Base-by-base conservation (phyloP, 2,888 invertebrate genomes). In the Cheilosia pagana region DNA sequence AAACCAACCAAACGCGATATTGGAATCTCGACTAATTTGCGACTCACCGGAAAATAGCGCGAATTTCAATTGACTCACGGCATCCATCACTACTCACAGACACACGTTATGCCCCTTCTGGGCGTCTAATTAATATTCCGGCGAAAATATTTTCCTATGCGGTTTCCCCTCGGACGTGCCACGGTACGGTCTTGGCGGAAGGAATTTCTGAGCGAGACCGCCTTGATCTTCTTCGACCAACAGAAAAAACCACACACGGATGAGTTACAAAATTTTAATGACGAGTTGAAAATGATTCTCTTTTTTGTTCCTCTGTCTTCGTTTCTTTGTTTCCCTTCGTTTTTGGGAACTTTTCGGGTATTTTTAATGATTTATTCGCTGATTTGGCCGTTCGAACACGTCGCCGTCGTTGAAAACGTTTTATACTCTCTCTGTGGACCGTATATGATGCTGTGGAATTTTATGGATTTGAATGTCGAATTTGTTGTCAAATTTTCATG, bases 201-300 rank as follows among this genome's bases (percentile, higher is more conserved):
- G 52, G 67, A 68, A 68, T 68, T 59, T 25, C 21, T 67, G 48
- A 41, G 63, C 21, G 74, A 31, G 45, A 12, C 8, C 39, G 48
- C 39, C 60, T 55, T 63, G 67, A 67, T 50, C 65, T 67, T 63
- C n/a, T 67, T 63, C n/a, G 16, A 50, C 25, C 16, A 39, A n/a
- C n/a, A n/a, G n/a, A n/a, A n/a, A 52, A 28, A 55, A 8, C 21
- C 53, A 31, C 63, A 16, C 23, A 59, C 43, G 45, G 55, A 62
- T 53, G 68, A 68, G 68, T 62, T 45, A 60, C 60, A 62, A 77
- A 77, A 70, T 77, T 77, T 77, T 77, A 77, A 77, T 77, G 77
- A 77, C 45, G 76, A 76, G 41, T 39, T 55, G 7, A 60, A 52
- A 52, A 60, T 50, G 16, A n/a, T 25, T 12, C 2, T 21, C 25